Conservation (phyloP, 2,888 invertebrate species). For the Rhyacophila evoluta region DNA sequence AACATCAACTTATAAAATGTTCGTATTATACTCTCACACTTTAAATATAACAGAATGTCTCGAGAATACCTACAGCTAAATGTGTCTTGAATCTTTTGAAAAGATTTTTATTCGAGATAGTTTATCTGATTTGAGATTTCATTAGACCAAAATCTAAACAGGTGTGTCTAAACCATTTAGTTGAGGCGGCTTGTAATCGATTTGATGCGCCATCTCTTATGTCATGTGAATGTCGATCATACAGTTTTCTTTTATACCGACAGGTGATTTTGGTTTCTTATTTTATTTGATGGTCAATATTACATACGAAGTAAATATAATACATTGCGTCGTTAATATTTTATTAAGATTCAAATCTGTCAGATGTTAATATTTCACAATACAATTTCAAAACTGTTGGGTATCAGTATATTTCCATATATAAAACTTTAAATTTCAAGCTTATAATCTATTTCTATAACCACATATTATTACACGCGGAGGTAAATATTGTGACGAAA, state of each 20-base stretch:
- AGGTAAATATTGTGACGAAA: too few species aligned
- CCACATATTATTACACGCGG: too few species aligned
- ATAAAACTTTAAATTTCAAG: too few species aligned
- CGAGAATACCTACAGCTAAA: not conserved
- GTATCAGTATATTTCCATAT: too few species aligned
- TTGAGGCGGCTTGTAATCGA: not conserved
- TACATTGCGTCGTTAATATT: not conserved
- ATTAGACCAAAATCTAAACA: conserved; percentile 19
- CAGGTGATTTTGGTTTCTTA: not conserved
- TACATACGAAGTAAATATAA: not conserved
- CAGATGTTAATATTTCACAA: too few species aligned
- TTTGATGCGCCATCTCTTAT: conserved; percentile 18
- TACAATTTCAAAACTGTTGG: too few species aligned
- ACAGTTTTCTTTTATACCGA: not conserved
- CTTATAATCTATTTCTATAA: too few species aligned
- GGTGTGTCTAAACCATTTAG: conserved; percentile 24
- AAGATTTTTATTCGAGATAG: not conserved
- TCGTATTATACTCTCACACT: too few species aligned
- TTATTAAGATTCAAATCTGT: too few species aligned
- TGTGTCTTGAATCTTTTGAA: not conserved
- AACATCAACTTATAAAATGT: too few species aligned
- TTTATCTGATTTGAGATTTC: not conserved
- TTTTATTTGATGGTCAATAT: not conserved
- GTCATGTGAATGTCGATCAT: conserved; percentile 12
- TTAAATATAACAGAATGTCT: not conserved